phyloP scores from a whole-genome alignment of 2,888 invertebrate species.

The Pyrochroa serraticornis region DNA sequence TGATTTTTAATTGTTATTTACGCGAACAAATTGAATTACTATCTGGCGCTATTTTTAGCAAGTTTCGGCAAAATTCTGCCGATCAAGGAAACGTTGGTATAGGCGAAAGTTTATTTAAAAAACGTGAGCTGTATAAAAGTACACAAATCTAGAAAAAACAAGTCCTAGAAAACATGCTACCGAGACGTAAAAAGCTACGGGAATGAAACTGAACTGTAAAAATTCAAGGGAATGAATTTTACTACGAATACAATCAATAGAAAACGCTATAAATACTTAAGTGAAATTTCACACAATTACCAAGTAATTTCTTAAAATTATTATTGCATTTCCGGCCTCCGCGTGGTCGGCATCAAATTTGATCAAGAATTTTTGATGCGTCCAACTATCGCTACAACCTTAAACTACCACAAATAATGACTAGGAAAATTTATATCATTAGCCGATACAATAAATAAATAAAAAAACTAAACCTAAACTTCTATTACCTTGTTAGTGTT shows the following conservation, averaged over 20 bases:
- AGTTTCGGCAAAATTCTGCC: background rate
- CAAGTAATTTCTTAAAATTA: constrained; percentile 20
- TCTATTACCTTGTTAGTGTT: constrained; percentile 16
- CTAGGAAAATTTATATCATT: constrained; percentile 56
- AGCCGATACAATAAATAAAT: constrained; percentile 53
- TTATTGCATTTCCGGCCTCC: constrained; percentile 51
- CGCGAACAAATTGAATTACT: background rate
- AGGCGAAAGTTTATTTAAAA: constrained; percentile 21
- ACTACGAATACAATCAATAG: constrained; percentile 3
- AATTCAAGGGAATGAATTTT: constrained; percentile 42
- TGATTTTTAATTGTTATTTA: constrained; percentile 15
- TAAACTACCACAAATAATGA: constrained; percentile 41
- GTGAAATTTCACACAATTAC: constrained; percentile 21
- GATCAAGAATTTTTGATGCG: constrained; percentile 7
- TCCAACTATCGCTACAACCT: constrained; percentile 6
- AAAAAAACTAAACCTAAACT: constrained; percentile 39
- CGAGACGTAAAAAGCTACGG: constrained; percentile 34
- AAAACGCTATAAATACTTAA: constrained; percentile 16
- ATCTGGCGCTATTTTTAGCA: background rate
- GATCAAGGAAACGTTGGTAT: background rate
- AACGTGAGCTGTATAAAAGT: constrained; percentile 47
- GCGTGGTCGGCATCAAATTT: constrained; percentile 6
- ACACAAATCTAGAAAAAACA: constrained; percentile 48
- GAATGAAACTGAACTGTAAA: constrained; percentile 42
- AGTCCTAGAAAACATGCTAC: constrained; percentile 36